These are phyloP conservation scores for Sericinus montela DNA, from an alignment of 2,888 invertebrate species.

Conservation along the genomic window DNA sequence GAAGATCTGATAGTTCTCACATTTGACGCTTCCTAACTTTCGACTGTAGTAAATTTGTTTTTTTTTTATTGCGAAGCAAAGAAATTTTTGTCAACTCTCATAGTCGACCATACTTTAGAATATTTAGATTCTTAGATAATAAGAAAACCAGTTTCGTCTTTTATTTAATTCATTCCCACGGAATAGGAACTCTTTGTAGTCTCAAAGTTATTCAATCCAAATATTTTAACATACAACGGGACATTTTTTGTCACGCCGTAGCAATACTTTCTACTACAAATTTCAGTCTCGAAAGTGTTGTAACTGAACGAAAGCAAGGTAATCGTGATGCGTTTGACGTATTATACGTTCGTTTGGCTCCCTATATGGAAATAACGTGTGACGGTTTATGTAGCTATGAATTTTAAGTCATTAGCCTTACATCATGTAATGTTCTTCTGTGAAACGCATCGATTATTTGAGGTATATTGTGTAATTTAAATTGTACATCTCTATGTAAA, in stretches of 20 bases:
- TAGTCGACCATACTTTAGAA: no score
- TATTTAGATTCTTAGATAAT: no score
- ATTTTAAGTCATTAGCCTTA: slow-evolving; percentile 6
- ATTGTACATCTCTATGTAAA: no score
- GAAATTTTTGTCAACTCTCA: no score
- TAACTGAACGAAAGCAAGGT: slow-evolving; percentile 39
- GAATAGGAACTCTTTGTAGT: slow-evolving; percentile 7
- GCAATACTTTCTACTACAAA: slow-evolving; percentile 53
- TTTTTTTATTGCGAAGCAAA: no score
- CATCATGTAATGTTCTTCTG: slow-evolving; percentile 7
- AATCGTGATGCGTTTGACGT: slow-evolving; percentile 51
- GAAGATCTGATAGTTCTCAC: no score
- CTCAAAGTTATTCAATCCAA: slow-evolving; percentile 15
- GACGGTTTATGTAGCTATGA: slow-evolving; percentile 3
- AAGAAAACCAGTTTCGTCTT: slow-evolving; percentile 2
- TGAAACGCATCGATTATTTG: neutral
- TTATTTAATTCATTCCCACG: slow-evolving; percentile 7
- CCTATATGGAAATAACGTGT: slow-evolving; percentile 39
- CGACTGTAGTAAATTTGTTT: no score
- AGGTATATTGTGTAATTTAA: no score
- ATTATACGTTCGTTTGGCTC: slow-evolving; percentile 35
- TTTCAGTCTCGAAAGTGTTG: slow-evolving; percentile 45
- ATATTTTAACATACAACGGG: slow-evolving; percentile 20
- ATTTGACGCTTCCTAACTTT: no score
- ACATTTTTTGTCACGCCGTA: slow-evolving; percentile 15